Evolutionary conservation across 2,797 vertebrate species (phyloP).

Genomic region (Myotis pilosus): DNA sequence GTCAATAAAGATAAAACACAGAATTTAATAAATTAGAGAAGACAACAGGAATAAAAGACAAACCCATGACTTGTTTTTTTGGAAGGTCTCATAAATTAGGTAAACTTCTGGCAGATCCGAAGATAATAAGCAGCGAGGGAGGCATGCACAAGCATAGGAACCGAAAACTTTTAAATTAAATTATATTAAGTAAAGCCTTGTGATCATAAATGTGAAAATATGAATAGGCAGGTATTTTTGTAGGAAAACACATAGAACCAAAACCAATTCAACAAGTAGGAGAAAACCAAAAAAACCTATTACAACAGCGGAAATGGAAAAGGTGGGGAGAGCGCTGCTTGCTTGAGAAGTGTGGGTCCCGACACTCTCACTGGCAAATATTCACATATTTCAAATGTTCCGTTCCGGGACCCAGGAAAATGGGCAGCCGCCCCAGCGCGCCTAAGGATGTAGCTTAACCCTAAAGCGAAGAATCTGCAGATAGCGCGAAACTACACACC

Average conservation of each 20-base stretch:
- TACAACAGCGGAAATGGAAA: background rate
- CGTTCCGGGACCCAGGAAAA: background rate
- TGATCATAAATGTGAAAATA: background rate
- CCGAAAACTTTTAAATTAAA: background rate
- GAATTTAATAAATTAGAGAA: background rate
- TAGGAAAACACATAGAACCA: background rate
- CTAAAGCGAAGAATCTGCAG: background rate
- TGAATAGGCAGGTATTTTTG: background rate
- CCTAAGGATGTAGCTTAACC: background rate
- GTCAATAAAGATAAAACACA: background rate
- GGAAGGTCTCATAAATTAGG: constrained; percentile 20
- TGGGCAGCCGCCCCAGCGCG: background rate
- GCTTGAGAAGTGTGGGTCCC: background rate
- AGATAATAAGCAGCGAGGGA: background rate
- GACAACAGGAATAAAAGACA: background rate
- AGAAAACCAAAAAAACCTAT: background rate
- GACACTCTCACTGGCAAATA: background rate
- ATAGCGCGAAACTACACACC: background rate
- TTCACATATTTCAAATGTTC: background rate
- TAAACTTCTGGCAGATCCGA: background rate
- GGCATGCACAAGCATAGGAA: background rate
- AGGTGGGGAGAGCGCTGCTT: no score
- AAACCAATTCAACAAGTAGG: background rate
- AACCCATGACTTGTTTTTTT: background rate
- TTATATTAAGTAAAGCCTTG: background rate